Percentiles rank a stretch among this genome's conserved stretches.
These are phyloP conservation scores for Toxotes lorentzi DNA, from an alignment of 2,797 vertebrate species.

Conservation along the genomic window DNA sequence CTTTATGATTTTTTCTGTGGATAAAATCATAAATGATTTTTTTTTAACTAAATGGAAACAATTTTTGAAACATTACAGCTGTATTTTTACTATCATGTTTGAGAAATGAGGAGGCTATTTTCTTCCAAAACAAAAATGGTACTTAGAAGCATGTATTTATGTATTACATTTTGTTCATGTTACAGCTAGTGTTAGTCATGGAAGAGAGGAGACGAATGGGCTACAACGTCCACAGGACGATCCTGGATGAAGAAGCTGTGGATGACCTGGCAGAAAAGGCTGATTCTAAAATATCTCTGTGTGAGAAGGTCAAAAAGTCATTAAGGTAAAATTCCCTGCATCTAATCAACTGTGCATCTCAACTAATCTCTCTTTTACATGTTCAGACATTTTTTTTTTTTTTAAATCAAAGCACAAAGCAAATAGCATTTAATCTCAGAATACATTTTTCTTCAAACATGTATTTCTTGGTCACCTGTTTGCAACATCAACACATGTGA, in stretches of 20 bases:
- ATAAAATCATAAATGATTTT: not conserved
- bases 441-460: not conserved
- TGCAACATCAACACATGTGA: not conserved
- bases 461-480: not conserved
- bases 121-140: not conserved
- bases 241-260: slow-evolving; percentile 81
- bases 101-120: not conserved
- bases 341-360: not conserved
- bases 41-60: not conserved
- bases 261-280: slow-evolving; percentile 78
- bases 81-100: not conserved
- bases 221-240: slow-evolving; percentile 76
- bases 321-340: slow-evolving; percentile 65
- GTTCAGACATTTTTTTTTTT: not conserved
- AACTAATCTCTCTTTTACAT: not conserved
- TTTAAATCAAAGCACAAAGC: not conserved
- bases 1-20: too few relatives aligned
- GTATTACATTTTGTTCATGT: not conserved
- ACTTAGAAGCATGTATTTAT: not conserved
- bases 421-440: not conserved
- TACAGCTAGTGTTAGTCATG: slow-evolving; percentile 45
- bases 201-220: slow-evolving; percentile 51
- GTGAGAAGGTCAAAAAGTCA: slow-evolving; percentile 76
- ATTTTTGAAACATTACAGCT: not conserved
- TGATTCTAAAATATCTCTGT: slow-evolving; percentile 54